Evolutionary conservation across 2,113 vertebrate species (phyloP), one percentile per base, ranked within the genome.

Genomic region (Leuciscus idus): DNA sequence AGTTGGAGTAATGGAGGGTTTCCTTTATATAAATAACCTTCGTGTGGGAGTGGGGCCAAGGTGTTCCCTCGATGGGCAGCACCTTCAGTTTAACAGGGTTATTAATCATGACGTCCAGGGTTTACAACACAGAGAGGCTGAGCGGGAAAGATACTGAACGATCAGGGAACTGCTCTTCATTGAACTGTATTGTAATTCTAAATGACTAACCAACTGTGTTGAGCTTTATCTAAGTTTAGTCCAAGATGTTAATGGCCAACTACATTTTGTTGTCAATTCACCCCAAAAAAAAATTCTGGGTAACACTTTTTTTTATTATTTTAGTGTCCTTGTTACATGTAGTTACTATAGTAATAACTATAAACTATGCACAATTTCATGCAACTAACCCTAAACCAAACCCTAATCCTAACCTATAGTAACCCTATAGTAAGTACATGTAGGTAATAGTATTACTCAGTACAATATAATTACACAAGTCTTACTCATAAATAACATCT

Each of bases 11-110:
- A 64, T 74, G n/a, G 61, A 43, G 36, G 36, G 50, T 62, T 82
- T 83, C 43, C 74, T 72, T 12, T 77, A 36, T 76, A 82, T 77
- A 85, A 48, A 76, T 75, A 78, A 83, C 48, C 61, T 48, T 66
- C 59, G 61, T 36, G 5, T 26, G 8, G 28, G 62, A 48, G 70
- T 4, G 21, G 76, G 57, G 66, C 19, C 50, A 72, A 74, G 28
- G 77, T 81, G 43, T 73, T 74, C 30, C 75, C 76, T 55, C 21
- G 23, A 8, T 62, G 26, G 36, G 19, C 23, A 6, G 57, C 59
- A 61, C 33, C 62, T 70, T 64, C 36, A 33, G 28, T 28, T 82
- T 70, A 74, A 83, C 62, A 87, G 59, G 57, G 50, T 36, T 33
- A 82, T 82, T 39, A 73, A 73, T 74, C 70, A 70, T n/a, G 19